Conservation (phyloP, 23 tunicate genomes). For the Diplosoma virens region DNA sequence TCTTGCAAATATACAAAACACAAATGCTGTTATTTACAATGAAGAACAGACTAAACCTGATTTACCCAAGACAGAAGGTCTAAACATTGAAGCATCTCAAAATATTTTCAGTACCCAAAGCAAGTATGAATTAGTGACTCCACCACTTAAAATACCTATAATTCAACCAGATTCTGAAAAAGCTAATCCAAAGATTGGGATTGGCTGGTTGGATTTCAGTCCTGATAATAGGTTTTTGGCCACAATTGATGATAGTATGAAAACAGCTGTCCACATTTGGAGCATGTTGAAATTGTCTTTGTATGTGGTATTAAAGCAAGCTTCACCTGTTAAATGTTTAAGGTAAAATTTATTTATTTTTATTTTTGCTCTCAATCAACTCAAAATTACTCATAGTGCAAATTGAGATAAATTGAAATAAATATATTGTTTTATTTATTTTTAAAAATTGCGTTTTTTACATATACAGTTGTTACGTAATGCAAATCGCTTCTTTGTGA, state of each 20-base stretch:
- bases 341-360: constrained; percentile 30
- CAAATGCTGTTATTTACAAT: constrained; percentile 57
- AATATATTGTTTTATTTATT: too few relatives aligned
- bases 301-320: constrained; percentile 74
- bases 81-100: neutral
- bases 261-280: constrained; percentile 73
- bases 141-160: constrained; percentile 56
- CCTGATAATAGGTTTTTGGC: constrained; percentile 87
- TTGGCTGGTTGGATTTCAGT: constrained; percentile 84
- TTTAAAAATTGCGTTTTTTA: too few relatives aligned
- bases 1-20: constrained; percentile 14
- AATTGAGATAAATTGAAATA: too few relatives aligned
- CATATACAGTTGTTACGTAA: too few relatives aligned
- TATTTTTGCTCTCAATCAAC: neutral
- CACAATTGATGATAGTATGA: constrained; percentile 93
- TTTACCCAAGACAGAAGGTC: constrained; percentile 10
- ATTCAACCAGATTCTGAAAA: constrained; percentile 76
- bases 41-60: constrained; percentile 54
- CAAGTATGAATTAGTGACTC: constrained; percentile 58
- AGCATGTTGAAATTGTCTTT: constrained; percentile 63
- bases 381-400: too few relatives aligned
- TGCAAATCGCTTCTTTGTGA: too few relatives aligned
- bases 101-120: constrained; percentile 85
- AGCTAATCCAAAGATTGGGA: constrained; percentile 89
- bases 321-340: constrained; percentile 58